Evolutionary conservation across 2,797 vertebrate genomes (phyloP).

Genomic region (Potorous gilbertii): DNA sequence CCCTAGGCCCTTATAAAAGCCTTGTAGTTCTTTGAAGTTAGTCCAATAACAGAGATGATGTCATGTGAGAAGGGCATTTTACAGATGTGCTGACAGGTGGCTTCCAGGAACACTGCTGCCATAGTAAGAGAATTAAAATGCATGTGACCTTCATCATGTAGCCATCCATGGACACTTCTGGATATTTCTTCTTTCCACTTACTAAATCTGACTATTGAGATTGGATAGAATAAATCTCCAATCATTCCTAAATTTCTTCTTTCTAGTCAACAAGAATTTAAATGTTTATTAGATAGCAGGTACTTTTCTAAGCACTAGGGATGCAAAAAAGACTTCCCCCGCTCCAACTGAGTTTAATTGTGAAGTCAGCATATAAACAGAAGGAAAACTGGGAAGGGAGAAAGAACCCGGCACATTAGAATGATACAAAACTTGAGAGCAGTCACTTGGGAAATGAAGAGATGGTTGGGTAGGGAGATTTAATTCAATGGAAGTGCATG

Average conservation of each 20-base stretch:
- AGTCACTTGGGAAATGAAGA: neutral
- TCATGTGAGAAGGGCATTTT: slow-evolving; percentile 34
- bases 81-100: slow-evolving; percentile 79
- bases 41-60: slow-evolving; percentile 28
- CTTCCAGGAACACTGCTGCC: slow-evolving; percentile 63
- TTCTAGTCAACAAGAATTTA: neutral
- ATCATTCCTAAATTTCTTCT: slow-evolving; percentile 35
- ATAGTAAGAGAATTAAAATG: slow-evolving; percentile 72
- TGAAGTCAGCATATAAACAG: neutral
- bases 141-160: slow-evolving; percentile 78
- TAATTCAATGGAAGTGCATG: neutral
- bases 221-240: slow-evolving; percentile 55
- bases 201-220: slow-evolving; percentile 68
- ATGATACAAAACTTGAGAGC: neutral
- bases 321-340: neutral
- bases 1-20: slow-evolving; percentile 43
- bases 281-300: neutral
- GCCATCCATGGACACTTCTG: slow-evolving; percentile 62
- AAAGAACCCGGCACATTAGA: neutral
- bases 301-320: neutral
- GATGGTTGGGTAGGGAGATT: neutral
- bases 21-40: slow-evolving; percentile 73
- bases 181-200: slow-evolving; percentile 61
- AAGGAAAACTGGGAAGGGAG: neutral
- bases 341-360: neutral